A percentile compares a stretch with the other conserved stretches of the same genome.
Conservation (phyloP, 2,888 invertebrate species). For the Smittia aterrima region DNA sequence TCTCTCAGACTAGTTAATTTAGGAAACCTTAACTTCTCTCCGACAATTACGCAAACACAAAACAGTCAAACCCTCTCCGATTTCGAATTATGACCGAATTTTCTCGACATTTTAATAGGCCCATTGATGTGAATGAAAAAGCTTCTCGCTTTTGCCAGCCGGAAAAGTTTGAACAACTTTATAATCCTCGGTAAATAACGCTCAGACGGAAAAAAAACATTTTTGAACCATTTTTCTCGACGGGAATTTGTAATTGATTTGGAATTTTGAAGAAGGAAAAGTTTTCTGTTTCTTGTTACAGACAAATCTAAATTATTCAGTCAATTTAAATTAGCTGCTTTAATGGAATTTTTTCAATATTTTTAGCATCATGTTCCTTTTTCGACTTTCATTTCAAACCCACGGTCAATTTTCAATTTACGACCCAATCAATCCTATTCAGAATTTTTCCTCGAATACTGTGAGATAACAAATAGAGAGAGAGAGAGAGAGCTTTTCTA, state of each 20-base stretch:
- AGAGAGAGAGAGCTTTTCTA: background rate
- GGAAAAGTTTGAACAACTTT: slow-evolving; percentile 5
- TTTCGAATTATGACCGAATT: background rate
- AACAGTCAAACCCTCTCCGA: background rate
- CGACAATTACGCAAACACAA: background rate
- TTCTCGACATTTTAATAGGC: background rate
- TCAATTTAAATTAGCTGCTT: background rate
- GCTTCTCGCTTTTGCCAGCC: background rate
- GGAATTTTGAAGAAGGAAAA: background rate
- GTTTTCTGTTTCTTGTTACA: background rate
- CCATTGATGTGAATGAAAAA: background rate
- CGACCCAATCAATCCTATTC: background rate
- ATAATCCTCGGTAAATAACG: slow-evolving; percentile 1
- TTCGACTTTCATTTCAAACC: no score
- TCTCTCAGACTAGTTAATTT: background rate
- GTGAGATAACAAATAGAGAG: no score
- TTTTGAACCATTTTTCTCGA: background rate
- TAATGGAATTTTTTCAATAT: no score
- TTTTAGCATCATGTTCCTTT: no score
- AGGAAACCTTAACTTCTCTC: background rate
- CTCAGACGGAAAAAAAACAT: background rate
- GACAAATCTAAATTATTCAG: background rate
- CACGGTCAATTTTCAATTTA: background rate
- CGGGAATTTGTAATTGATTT: background rate
- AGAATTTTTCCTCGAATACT: background rate